A percentile compares a stretch with the other conserved stretches of the same genome.
Evolutionary conservation across 2,888 invertebrate genomes (phyloP).

Genomic region (Aquatica leii): DNA sequence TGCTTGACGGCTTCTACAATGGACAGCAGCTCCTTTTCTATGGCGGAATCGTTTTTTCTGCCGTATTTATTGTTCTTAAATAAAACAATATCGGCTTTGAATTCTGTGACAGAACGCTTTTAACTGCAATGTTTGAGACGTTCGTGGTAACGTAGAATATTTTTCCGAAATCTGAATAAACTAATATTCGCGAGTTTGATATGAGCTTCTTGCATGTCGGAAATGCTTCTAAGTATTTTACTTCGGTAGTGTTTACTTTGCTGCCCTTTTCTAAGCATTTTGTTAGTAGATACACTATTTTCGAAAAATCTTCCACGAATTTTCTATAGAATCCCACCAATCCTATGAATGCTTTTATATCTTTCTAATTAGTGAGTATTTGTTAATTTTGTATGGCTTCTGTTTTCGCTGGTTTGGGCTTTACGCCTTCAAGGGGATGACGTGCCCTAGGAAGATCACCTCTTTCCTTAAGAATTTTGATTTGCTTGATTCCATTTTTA

Average conservation of each 20-base stretch:
- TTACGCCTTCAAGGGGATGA: too few species aligned
- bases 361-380: neutral
- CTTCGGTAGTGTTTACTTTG: neutral
- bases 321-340: too few species aligned
- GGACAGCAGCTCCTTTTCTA: too few species aligned
- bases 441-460: neutral
- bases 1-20: too few species aligned
- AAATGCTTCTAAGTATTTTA: neutral
- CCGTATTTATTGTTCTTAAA: neutral
- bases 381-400: neutral
- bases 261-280: neutral
- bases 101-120: too few species aligned
- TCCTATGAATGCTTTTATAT: too few species aligned
- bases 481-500: neutral
- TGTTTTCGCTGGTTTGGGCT: neutral
- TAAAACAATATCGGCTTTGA: neutral
- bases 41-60: neutral
- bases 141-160: neutral
- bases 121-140: neutral
- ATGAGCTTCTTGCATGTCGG: neutral
- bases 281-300: neutral
- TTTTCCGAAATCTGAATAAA: too few species aligned
- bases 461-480: neutral
- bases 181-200: too few species aligned
- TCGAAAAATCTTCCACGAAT: neutral